phyloP scores from a whole-genome alignment of 2,113 vertebrate genomes.

The Meleagris gallopavo region DNA sequence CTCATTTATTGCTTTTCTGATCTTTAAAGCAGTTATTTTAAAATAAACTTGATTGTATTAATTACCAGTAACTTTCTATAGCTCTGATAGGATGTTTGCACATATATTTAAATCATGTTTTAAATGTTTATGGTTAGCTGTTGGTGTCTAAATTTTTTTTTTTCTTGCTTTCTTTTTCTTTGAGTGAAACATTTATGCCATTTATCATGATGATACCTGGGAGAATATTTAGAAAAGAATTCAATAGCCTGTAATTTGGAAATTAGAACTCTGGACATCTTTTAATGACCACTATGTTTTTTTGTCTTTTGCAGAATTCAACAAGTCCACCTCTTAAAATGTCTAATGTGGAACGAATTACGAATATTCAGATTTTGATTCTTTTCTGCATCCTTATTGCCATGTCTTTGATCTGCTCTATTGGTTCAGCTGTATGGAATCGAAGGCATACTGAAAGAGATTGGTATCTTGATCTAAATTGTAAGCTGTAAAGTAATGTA shows the following conservation, averaged over 20 bases:
- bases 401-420: constrained; percentile 95
- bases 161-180: not conserved
- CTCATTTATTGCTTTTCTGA: not conserved
- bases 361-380: constrained; percentile 97
- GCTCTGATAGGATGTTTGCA: not conserved
- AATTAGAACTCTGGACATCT: not conserved
- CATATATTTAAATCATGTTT: not conserved
- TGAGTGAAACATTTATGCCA: not conserved
- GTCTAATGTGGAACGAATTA: constrained; percentile 97
- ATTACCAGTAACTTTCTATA: not conserved
- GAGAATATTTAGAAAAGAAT: not conserved
- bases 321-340: constrained; percentile 96
- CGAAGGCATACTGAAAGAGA: constrained; percentile 87
- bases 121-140: not conserved
- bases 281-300: not conserved
- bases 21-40: not conserved
- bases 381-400: constrained; percentile 95
- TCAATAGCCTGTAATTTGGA: not conserved
- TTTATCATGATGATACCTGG: not conserved
- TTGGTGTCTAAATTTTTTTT: not conserved
- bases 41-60: not conserved
- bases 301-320: constrained; percentile 87
- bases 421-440: constrained; percentile 97
- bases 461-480: constrained; percentile 98
- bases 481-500: constrained; percentile 83